Evolutionary conservation across 2,888 invertebrate genomes (phyloP).

Genomic region (Salticus scenicus): DNA sequence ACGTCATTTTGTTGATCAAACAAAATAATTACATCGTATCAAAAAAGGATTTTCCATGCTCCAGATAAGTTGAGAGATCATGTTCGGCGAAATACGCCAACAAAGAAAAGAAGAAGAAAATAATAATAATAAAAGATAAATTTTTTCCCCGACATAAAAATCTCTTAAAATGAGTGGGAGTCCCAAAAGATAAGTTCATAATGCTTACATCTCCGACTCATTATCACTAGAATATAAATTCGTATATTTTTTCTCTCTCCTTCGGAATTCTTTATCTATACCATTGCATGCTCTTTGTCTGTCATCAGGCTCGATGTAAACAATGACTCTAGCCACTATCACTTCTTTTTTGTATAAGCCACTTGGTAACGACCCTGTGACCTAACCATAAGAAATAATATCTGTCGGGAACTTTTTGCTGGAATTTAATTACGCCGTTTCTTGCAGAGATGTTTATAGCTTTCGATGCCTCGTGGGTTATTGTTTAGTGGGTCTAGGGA

Average conservation of each 20-base stretch:
- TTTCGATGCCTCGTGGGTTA: slow-evolving; percentile 34
- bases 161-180: slow-evolving; percentile 42
- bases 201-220: slow-evolving; percentile 54
- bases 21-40: slow-evolving; percentile 23
- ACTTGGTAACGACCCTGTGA: slow-evolving; percentile 55
- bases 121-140: neutral
- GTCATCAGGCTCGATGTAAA: slow-evolving; percentile 58
- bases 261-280: slow-evolving; percentile 58
- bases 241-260: slow-evolving; percentile 1
- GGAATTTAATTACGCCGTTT: slow-evolving; percentile 58
- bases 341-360: slow-evolving; percentile 25
- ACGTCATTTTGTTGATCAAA: slow-evolving; percentile 14
- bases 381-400: slow-evolving; percentile 47
- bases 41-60: neutral
- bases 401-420: slow-evolving; percentile 38
- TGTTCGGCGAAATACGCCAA: neutral
- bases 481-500: slow-evolving; percentile 23
- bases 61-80: slow-evolving; percentile 11
- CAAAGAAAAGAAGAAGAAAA: neutral
- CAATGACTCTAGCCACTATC: slow-evolving; percentile 50
- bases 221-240: slow-evolving; percentile 60
- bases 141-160: neutral
- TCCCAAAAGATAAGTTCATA: slow-evolving; percentile 49
- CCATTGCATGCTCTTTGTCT: slow-evolving; percentile 64
- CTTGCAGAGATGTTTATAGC: slow-evolving; percentile 45